These are phyloP conservation scores for Lepidurus couesii DNA, from an alignment of 1,140 invertebrate species.

Conservation along the genomic window DNA sequence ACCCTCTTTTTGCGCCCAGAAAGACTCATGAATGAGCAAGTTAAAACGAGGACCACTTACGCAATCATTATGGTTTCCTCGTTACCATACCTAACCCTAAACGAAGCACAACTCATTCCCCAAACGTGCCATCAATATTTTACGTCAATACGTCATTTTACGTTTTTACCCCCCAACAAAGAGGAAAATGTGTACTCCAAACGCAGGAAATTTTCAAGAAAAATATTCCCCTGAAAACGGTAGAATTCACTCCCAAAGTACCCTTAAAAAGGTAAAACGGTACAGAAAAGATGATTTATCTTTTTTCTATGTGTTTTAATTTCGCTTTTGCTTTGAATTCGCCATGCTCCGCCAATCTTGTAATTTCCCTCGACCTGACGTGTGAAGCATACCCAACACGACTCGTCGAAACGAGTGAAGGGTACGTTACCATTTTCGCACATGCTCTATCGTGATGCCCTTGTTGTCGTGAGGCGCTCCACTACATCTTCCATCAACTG, in stretches of 20 bases:
- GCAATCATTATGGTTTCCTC: neutral
- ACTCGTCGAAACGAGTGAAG: neutral
- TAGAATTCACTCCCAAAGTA: too few species aligned
- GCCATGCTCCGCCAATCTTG: neutral
- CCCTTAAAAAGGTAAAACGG: too few species aligned
- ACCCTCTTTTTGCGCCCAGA: neutral
- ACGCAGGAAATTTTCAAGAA: too few species aligned
- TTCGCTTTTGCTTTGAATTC: neutral
- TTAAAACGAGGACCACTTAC: neutral
- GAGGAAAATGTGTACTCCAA: too few species aligned
- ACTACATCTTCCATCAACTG: neutral
- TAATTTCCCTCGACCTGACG: neutral
- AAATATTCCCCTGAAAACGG: too few species aligned
- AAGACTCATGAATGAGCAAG: conserved; percentile 5
- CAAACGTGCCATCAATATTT: neutral
- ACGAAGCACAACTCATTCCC: neutral
- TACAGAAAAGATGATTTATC: too few species aligned
- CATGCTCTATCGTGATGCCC: neutral
- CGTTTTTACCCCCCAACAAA: neutral
- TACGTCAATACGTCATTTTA: neutral
- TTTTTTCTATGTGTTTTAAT: neutral
- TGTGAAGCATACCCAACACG: neutral
- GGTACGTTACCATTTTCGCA: neutral
- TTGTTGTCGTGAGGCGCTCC: neutral
- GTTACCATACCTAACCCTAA: neutral